These are phyloP conservation scores for Cryptoprocta ferox DNA, from an alignment of 2,797 vertebrate genomes.

Conservation along the genomic window DNA sequence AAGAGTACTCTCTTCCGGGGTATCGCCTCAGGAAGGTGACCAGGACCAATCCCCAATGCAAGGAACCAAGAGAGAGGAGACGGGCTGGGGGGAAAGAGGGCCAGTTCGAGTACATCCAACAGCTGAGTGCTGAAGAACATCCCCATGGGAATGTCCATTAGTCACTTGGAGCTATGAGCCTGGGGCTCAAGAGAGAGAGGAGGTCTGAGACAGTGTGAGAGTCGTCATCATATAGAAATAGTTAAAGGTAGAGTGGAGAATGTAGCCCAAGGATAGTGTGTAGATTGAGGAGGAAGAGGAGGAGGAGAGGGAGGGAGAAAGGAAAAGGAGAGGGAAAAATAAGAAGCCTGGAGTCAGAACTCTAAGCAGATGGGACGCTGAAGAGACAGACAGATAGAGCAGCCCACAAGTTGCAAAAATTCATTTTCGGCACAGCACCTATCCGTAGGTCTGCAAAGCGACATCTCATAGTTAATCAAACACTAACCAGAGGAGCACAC, in stretches of 20 bases:
- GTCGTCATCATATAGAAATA: background rate
- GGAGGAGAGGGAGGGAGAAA: no score
- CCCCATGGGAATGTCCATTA: background rate
- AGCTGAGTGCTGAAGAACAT: background rate
- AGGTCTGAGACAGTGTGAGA: background rate
- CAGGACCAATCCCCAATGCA: background rate
- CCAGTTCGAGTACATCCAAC: background rate
- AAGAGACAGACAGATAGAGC: background rate
- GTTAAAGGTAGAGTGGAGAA: background rate
- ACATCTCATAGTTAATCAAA: background rate
- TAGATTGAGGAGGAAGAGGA: background rate
- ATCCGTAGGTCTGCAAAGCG: background rate
- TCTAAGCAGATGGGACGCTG: background rate
- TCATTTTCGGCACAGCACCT: background rate
- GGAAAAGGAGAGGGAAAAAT: background rate
- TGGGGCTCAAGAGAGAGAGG: background rate
- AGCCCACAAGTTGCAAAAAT: background rate
- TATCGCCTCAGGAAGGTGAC: background rate
- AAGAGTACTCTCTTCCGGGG: background rate
- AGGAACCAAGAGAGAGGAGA: background rate
- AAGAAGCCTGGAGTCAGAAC: background rate
- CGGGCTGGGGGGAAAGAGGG: background rate
- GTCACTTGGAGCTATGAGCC: background rate
- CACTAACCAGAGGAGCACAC: background rate
- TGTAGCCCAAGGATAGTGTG: background rate